Percentiles rank a stretch among this genome's conserved stretches.
Conservation (phyloP, 2,888 invertebrate species). For the Terebella lapidaria region DNA sequence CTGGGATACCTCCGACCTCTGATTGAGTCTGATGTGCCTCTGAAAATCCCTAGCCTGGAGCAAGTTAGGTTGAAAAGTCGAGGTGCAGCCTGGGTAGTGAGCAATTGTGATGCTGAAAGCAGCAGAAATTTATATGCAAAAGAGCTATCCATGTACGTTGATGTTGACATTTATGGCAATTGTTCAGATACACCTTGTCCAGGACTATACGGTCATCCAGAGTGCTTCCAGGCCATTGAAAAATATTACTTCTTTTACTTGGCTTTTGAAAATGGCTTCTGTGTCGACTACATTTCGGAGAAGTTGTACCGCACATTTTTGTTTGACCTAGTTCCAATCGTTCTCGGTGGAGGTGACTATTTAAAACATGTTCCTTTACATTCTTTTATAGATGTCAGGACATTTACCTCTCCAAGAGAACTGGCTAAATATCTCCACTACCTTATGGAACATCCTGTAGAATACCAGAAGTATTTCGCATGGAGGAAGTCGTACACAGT, state of each 20-base stretch:
- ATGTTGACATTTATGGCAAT: conserved; percentile 9
- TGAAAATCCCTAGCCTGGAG: neutral
- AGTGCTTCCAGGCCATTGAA: neutral
- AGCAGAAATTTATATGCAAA: neutral
- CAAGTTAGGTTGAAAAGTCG: neutral
- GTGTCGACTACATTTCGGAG: conserved; percentile 6
- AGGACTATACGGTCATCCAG: too few species aligned
- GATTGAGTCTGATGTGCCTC: too few species aligned
- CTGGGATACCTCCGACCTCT: neutral
- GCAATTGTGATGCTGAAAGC: neutral
- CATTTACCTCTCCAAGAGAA: neutral
- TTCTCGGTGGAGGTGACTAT: conserved; percentile 3
- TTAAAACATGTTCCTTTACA: neutral
- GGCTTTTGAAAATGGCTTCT: conserved; percentile 5
- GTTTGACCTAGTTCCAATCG: conserved; percentile 4
- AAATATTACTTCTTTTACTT: conserved; percentile 5
- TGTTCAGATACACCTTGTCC: neutral
- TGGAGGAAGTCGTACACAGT: neutral
- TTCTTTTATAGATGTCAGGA: conserved; percentile 7
- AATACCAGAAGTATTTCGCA: neutral
- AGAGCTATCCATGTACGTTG: neutral
- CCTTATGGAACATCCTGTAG: neutral
- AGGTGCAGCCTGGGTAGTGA: conserved; percentile 3
- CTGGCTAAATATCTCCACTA: conserved; percentile 3
- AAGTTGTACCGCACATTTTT: neutral